Evolutionary conservation across 2,113 vertebrate species (phyloP).

Genomic region (Bos indicus): DNA sequence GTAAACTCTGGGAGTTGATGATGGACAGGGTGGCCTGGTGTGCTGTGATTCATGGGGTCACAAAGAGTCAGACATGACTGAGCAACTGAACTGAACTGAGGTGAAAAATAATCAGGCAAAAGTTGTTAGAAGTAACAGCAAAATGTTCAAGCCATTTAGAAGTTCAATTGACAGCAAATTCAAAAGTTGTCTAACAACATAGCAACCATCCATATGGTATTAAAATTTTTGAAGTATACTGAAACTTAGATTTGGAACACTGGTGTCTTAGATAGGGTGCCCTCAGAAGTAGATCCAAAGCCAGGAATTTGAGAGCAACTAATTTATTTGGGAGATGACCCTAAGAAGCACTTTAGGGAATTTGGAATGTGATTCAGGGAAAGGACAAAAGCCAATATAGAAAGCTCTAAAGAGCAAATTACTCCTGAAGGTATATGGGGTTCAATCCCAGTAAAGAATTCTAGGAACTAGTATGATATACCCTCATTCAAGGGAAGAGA

Average conservation of each 20-base stretch:
- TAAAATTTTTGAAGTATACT: not conserved
- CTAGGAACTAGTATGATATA: rapidly evolving
- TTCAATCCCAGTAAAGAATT: not conserved
- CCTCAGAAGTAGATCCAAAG: not conserved
- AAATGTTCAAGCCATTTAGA: not conserved
- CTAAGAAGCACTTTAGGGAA: not conserved
- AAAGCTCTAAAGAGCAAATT: not conserved
- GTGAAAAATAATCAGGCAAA: not conserved
- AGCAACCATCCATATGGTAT: too few relatives aligned
- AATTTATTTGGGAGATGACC: not conserved
- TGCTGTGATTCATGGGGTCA: too few relatives aligned
- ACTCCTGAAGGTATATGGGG: not conserved
- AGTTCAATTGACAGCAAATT: not conserved
- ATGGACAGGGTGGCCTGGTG: too few relatives aligned
- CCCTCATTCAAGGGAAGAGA: rapidly evolving
- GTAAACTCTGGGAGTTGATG: too few relatives aligned
- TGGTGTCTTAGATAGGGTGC: not conserved
- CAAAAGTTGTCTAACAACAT: not conserved
- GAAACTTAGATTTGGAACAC: not conserved
- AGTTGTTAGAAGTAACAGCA: not conserved
- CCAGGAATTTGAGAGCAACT: not conserved
- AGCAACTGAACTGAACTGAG: too few relatives aligned
- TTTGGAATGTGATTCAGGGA: not conserved
- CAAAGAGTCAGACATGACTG: too few relatives aligned
- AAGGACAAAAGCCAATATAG: too few relatives aligned